These are phyloP conservation scores for Chaetogeoica ovagalla DNA, from an alignment of 2,888 invertebrate species.

Conservation along the genomic window DNA sequence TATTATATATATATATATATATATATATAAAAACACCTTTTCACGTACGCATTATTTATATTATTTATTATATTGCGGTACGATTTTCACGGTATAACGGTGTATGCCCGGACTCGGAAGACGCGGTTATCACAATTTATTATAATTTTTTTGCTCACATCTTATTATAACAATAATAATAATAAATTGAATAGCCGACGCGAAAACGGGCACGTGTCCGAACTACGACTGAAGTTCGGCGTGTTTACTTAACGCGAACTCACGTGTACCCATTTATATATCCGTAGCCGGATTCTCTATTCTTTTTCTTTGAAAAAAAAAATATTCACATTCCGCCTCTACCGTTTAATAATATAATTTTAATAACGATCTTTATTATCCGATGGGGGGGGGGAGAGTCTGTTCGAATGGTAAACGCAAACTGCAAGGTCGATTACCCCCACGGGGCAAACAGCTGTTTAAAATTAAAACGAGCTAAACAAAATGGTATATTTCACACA, in stretches of 20 bases:
- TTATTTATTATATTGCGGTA: not conserved
- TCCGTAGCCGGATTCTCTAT: not conserved
- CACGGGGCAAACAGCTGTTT: too few species aligned
- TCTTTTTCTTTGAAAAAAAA: too few species aligned
- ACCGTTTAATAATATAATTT: too few species aligned
- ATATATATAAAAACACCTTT: not conserved
- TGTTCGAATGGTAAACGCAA: too few species aligned
- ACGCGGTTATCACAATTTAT: not conserved
- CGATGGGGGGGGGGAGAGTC: too few species aligned
- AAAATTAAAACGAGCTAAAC: too few species aligned
- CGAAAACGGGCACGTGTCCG: constrained; percentile 35
- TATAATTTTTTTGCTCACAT: not conserved
- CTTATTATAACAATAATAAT: too few species aligned
- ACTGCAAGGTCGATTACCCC: too few species aligned
- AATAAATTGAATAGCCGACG: not conserved
- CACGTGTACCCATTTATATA: not conserved
- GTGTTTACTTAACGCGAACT: not conserved
- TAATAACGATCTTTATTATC: too few species aligned
- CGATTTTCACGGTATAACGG: constrained; percentile 11
- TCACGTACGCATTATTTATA: not conserved
- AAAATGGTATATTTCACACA: too few species aligned
- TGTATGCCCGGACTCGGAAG: not conserved
- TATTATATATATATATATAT: too few species aligned
- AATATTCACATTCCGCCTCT: too few species aligned
- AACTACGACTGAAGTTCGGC: not conserved